These are phyloP conservation scores for Xenopus petersii DNA, from an alignment of 2,797 vertebrate genomes.

Conservation along the genomic window DNA sequence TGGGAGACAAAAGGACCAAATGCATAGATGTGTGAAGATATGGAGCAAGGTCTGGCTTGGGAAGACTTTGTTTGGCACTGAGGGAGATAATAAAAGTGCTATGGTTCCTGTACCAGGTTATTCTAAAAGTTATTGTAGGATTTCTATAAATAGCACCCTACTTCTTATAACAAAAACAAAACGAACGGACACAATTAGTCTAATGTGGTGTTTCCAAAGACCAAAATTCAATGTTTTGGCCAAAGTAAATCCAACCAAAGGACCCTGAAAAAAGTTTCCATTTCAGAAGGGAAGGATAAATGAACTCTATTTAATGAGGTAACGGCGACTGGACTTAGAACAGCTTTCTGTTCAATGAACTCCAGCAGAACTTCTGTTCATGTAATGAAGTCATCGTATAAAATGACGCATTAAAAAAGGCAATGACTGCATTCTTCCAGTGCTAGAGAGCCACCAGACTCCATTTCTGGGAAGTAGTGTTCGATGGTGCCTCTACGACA, in stretches of 20 bases:
- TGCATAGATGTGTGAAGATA: conserved; percentile 16
- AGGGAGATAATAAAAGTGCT: conserved; percentile 54
- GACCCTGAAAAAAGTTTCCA: conserved; percentile 7
- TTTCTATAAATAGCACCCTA: conserved; percentile 12
- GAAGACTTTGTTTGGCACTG: conserved; percentile 58
- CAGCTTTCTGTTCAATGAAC: conserved; percentile 43
- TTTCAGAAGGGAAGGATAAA: conserved; percentile 11
- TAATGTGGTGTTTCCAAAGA: conserved; percentile 3
- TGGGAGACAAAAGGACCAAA: not conserved
- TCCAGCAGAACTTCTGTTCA: conserved; percentile 55
- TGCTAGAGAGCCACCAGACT: conserved; percentile 47
- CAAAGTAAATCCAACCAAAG: conserved; percentile 10
- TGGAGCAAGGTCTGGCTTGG: conserved; percentile 34
- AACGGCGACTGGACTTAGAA: conserved; percentile 26
- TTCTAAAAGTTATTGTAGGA: not conserved
- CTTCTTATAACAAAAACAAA: conserved; percentile 21
- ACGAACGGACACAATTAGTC: conserved; percentile 12
- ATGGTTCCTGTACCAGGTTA: conserved; percentile 35
- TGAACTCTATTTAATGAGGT: conserved; percentile 42
- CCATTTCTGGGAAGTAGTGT: conserved; percentile 8
- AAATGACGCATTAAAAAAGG: conserved; percentile 51
- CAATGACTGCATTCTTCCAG: conserved; percentile 53
- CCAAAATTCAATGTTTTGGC: conserved; percentile 17
- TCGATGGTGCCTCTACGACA: not conserved
- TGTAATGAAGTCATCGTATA: conserved; percentile 15